Evolutionary conservation across 1,140 invertebrate species (phyloP).

Genomic region (Magallana ariakensis): DNA sequence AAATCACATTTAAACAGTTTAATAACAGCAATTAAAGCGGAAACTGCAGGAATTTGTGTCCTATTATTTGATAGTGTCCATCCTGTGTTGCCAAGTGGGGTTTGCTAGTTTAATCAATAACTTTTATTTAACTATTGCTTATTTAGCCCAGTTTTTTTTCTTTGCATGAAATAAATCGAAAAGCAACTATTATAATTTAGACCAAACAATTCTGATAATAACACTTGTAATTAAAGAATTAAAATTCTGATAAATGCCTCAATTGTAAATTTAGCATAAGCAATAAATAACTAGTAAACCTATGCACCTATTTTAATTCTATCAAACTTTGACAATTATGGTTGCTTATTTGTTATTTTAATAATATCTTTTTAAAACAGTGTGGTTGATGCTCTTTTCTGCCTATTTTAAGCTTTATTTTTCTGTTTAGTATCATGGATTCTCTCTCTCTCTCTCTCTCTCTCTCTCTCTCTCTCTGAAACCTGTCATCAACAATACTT

Average conservation of each 20-base stretch:
- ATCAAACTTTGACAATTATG: no score
- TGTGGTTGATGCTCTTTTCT: no score
- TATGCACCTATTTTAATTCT: no score
- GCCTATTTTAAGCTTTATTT: no score
- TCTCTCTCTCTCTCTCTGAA: no score
- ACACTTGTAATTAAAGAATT: conserved; percentile 12
- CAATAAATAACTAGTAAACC: no score
- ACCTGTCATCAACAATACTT: no score
- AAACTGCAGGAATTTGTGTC: conserved; percentile 31
- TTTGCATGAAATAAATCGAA: not conserved
- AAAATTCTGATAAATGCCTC: not conserved
- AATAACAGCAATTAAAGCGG: conserved; percentile 35
- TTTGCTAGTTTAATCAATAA: conserved; percentile 19
- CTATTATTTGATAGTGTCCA: conserved; percentile 33
- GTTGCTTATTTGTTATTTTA: no score
- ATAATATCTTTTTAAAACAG: no score
- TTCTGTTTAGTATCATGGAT: no score
- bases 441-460: no score
- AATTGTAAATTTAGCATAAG: no score
- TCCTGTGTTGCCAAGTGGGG: conserved; percentile 22
- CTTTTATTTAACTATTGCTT: conserved; percentile 1
- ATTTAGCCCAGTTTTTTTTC: not conserved
- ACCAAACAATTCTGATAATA: conserved; percentile 7
- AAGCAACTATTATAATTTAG: conserved; percentile 5
- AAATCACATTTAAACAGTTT: conserved; percentile 39